Evolutionary conservation across 23 tunicate species (phyloP), one percentile per base, ranked within the genome.

Genomic region (Phallusia fumigata): DNA sequence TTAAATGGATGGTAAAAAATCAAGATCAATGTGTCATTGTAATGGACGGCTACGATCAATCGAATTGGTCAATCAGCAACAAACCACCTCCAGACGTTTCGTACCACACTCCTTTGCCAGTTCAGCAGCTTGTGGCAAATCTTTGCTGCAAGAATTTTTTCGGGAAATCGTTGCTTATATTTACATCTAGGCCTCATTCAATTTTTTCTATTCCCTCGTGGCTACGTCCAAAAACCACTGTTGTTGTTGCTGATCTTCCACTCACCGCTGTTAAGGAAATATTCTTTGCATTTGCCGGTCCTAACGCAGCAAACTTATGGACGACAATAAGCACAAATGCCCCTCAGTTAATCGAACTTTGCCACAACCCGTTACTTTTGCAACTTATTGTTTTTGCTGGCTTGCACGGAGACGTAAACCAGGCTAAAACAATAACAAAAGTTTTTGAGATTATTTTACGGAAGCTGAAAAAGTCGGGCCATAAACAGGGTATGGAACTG

Each of bases 181-280:
- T 83, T 6, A 83, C 86, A 21, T 83, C 86, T 16, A 79, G 86
- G 1, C 86, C 86, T 24, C 86, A 83, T 65, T 44, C 79, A 35
- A 53, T 83, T 10, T 35, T 83, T 30, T 44, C 72, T 15, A 30
- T 83, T 30, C 79, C 86, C 19, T 0, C 21, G 0, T 13, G 1
- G 5, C 44, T 74, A 11, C 49, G 86, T 36, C 85, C 85, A 51
- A 24, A 81, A 16, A 0, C 58, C 31, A 81, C 85, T 33, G 21
- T 65, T 19, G 65, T 81, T 0, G 30, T 81, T 49, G 24, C 52
- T 15, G 85, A 81, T 52, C 33, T 81, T 2, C 47, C 47, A 40
- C 12, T 18, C 19, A 65, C 24, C 53, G 77, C 33, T 5, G 77
- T 26, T 13, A 81, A 35, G 30, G 34, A 26, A 19, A 26, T 81